A percentile compares a stretch with the other conserved stretches of the same genome.
Conservation (phyloP, 2,113 vertebrate genomes). For the Semnornis frantzii region DNA sequence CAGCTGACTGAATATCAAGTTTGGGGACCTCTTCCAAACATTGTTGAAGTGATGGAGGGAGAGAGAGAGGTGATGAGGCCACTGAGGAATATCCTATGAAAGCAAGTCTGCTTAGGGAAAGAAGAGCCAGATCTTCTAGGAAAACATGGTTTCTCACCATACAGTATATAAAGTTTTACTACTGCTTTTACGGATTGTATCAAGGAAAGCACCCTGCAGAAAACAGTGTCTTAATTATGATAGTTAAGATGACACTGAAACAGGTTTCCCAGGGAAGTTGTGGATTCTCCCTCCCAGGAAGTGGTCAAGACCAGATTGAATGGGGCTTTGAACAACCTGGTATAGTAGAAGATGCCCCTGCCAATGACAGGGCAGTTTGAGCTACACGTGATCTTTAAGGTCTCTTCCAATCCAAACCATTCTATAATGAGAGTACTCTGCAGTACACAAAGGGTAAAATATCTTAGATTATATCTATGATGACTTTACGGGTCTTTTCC, state of each 20-base stretch:
- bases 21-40: background rate
- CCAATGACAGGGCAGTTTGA: rapidly evolving
- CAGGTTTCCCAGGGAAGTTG: background rate
- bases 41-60: background rate
- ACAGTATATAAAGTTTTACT: background rate
- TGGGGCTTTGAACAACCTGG: background rate
- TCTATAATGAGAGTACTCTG: background rate
- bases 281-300: background rate
- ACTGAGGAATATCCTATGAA: background rate
- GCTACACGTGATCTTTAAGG: background rate
- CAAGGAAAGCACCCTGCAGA: background rate
- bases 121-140: background rate
- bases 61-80: background rate
- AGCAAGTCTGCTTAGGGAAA: background rate
- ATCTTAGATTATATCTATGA: no score
- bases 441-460: background rate
- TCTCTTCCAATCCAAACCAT: background rate
- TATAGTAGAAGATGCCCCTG: background rate
- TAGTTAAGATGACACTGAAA: background rate
- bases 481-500: no score
- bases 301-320: background rate
- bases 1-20: background rate
- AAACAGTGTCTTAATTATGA: background rate
- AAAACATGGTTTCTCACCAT: background rate
- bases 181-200: background rate